Base-by-base conservation (phyloP, 2,113 vertebrate species). In the Heterotilapia buettikoferi region DNA sequence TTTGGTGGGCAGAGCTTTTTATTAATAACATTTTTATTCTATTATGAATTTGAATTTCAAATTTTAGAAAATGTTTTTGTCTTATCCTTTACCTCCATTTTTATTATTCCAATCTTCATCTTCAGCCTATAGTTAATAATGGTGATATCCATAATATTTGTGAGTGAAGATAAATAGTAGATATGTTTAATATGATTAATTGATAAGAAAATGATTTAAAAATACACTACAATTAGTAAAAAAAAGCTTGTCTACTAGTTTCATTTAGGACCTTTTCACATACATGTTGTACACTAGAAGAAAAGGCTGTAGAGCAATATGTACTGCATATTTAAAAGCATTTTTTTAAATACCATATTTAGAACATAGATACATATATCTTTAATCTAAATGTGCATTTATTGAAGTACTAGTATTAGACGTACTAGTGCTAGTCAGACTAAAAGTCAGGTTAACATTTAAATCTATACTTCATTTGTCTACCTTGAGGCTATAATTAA, bases 1-100 rank as follows among this genome's bases (percentile, higher is more conserved):
- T 47, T 26, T 43, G 43, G 14, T n/a, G 68, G 0, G 24, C 5
- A 0, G 9, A 29, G 21, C 0, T 29, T 43, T 71, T 73, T 45
- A 26, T 2, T 6, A 6, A 73, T 73, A 45, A 10, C 6, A 73
- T 0, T 45, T 45, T 10, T 16, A 24, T 73, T 45, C 2, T 76
- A 18, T 29, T 47, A 2, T 1, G 8, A 18, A 0, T 73, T 45
- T 45, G 13, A 73, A 73, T 18, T 73, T 73, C 2, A 45, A 18
- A 29, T 45, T 45, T 73, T 45, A 73, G 13, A 3, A 18, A 73
- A 2, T 16, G 13, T 26, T 26, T 24, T 10, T 18, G 13, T 10
- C 40, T 73, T 45, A 18, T 0, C 12, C 0, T 10, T 10, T 45
- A 45, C 13, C 13, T 18, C 68, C 14, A 18, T 73, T 73, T 0